These are phyloP conservation scores for Scylla paramamosain DNA, from an alignment of 1,140 invertebrate species.

Conservation along the genomic window DNA sequence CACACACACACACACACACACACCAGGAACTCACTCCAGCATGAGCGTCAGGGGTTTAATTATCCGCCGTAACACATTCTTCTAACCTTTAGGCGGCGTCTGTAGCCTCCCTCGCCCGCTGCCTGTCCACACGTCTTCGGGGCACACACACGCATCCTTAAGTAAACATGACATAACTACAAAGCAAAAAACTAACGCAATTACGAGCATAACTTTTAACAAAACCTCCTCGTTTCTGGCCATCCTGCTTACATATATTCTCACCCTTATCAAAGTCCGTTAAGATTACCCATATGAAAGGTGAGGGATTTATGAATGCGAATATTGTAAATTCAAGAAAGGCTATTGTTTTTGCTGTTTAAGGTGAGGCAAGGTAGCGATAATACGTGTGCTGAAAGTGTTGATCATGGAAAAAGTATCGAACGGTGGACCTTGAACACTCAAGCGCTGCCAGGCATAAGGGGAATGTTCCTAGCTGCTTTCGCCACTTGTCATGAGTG, in stretches of 20 bases:
- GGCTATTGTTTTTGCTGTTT: not conserved
- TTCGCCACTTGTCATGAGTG: not conserved
- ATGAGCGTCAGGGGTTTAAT: not conserved
- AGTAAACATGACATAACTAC: too few relatives aligned
- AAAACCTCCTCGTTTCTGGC: too few relatives aligned
- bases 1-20: too few relatives aligned
- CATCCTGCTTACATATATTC: too few relatives aligned
- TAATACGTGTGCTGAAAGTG: conserved; percentile 22
- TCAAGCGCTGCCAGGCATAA: not conserved
- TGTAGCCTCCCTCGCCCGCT: not conserved
- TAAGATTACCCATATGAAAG: not conserved
- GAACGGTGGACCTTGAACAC: not conserved
- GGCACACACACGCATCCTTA: too few relatives aligned
- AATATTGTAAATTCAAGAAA: not conserved
- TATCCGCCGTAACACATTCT: not conserved
- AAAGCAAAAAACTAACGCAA: too few relatives aligned
- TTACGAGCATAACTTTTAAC: too few relatives aligned
- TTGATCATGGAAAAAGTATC: not conserved
- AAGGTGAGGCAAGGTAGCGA: not conserved
- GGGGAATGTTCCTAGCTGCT: not conserved
- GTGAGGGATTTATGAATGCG: not conserved
- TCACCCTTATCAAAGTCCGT: too few relatives aligned
- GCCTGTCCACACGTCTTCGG: not conserved
- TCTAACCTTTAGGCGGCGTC: not conserved
- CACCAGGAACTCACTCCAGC: not conserved